A percentile compares a stretch with the other conserved stretches of the same genome.
These are phyloP conservation scores for Chlorodrepanis virens DNA, from an alignment of 2,113 vertebrate genomes.

Conservation along the genomic window DNA sequence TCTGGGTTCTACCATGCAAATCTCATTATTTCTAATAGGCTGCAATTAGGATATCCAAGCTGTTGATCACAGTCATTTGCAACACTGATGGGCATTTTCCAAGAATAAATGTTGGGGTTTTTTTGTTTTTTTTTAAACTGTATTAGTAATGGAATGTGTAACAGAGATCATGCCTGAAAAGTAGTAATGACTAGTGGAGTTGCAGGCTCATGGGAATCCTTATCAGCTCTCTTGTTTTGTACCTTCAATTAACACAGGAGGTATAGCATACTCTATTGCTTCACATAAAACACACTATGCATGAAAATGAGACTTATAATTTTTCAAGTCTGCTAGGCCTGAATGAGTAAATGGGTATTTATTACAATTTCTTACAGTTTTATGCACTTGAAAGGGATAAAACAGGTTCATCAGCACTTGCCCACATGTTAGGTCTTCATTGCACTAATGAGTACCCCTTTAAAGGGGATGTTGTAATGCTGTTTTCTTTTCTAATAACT, in stretches of 20 bases:
- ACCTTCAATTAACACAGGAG: not conserved
- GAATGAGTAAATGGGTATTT: conserved; percentile 15
- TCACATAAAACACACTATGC: not conserved
- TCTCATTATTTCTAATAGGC: conserved; percentile 83
- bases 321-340: conserved; percentile 17
- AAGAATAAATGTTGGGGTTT: conserved; percentile 19
- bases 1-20: conserved; percentile 75
- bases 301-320: not conserved
- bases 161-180: conserved; percentile 33
- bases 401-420: conserved; percentile 17
- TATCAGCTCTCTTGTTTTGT: not conserved
- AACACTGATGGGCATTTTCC: conserved; percentile 9
- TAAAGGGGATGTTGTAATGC: not conserved
- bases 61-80: conserved; percentile 57
- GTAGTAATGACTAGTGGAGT: not conserved
- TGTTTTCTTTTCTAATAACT: not conserved
- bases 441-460: not conserved
- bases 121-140: conserved; percentile 38
- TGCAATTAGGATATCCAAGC: conserved; percentile 81
- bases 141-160: conserved; percentile 48
- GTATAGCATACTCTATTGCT: not conserved
- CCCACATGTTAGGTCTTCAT: not conserved
- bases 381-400: conserved; percentile 9
- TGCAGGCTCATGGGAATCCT: conserved; percentile 4
- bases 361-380: conserved; percentile 32